Evolutionary conservation across 2,797 vertebrate species (phyloP), one percentile per base, ranked within the genome.

Genomic region (Discoglossus pictus): DNA sequence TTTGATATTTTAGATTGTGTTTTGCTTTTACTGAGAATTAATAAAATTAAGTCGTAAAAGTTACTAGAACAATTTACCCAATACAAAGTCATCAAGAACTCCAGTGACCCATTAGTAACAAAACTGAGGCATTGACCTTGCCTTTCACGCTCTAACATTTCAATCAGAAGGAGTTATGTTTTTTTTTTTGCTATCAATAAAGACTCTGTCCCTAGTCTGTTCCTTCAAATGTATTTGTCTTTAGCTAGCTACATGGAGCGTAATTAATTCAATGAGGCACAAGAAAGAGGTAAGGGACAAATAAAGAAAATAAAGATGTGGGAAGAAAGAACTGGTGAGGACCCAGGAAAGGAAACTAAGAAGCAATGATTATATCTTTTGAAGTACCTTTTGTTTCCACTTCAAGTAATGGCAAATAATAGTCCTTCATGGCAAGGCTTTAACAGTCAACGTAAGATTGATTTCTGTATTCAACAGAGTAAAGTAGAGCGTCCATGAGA

Each of bases 401-500:
- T 80, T 88, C 78, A 93, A 93, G 93, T 88, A 83, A 86, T 82
- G 80, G 81, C 78, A 84, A 89, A 92, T 92, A 91, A 91, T 89
- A 82, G 89, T 86, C 87, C 87, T 93, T 91, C 91, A 89, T 80
- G 90, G 88, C 50, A 1, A 84, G 84, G 87, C 90, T 93, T 91
- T 90, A 89, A 80, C 86, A 82, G 81, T 73, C 72, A 72, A 79
- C 86, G 89, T 84, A 89, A 92, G 91, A 90, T 91, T 89, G 92
- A 93, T 94, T 91, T 91, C 91, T 91, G 91, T 79, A 94, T 97
- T 98, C 93, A 97, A 58, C 81, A 74, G 81, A 83, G 83, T 87
- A 93, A 95, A 96, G 90, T 91, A 84, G 92, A 93, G 87, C 85
- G 79, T 91, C 92, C 95, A 94, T 97, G 95, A 94, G 92, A 86